phyloP scores from a whole-genome alignment of 2,797 vertebrate genomes.

The Pachyuromys duprasi region DNA sequence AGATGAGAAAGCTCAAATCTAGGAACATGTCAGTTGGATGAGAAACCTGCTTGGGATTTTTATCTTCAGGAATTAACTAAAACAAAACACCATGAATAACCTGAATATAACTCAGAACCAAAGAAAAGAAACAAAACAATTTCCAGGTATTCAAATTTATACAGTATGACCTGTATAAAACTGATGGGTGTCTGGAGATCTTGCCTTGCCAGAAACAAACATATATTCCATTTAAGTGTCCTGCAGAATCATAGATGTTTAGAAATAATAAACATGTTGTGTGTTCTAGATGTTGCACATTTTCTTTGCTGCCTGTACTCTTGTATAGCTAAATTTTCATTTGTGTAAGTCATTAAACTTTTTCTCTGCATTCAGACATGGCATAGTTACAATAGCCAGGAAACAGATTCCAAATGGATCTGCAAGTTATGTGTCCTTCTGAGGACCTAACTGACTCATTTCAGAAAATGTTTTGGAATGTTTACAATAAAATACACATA shows the following conservation, averaged over 20 bases:
- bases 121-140: slow-evolving; percentile 22
- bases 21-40: not conserved
- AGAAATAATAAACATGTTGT: slow-evolving; percentile 53
- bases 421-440: slow-evolving; percentile 27
- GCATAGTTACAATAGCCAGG: not conserved
- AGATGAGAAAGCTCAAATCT: slow-evolving; percentile 63
- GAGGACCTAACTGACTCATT: not conserved
- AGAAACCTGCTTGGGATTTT: slow-evolving; percentile 41
- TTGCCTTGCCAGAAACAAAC: not conserved
- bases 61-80: slow-evolving; percentile 63
- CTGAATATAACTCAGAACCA: slow-evolving; percentile 31
- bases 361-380: not conserved
- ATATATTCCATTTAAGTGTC: slow-evolving; percentile 18
- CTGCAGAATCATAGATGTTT: slow-evolving; percentile 62
- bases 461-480: not conserved
- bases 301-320: slow-evolving; percentile 66
- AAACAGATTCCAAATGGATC: not conserved
- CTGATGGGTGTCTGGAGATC: not conserved
- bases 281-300: slow-evolving; percentile 56
- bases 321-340: not conserved
- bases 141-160: not conserved
- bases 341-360: not conserved
- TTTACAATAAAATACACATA: not conserved
- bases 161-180: not conserved
- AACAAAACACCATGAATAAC: slow-evolving; percentile 63